Evolutionary conservation across 2,888 invertebrate genomes (phyloP).

Genomic region (Poecilus cupreus): DNA sequence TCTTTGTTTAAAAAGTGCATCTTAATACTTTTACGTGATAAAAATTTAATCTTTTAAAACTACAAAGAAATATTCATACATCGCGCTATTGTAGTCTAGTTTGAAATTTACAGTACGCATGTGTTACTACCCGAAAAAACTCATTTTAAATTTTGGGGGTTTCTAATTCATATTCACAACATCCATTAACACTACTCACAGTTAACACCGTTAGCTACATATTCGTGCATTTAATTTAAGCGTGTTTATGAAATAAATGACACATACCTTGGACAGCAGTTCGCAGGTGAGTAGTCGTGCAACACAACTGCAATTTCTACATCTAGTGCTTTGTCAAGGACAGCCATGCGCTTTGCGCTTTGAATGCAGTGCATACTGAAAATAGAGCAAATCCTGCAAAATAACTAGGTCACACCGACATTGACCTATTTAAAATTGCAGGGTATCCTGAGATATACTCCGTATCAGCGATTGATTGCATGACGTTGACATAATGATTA

Average conservation of each 20-base stretch:
- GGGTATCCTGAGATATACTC: constrained; percentile 27
- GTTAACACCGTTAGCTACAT: not conserved
- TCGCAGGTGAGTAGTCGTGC: constrained; percentile 39
- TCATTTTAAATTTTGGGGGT: constrained; percentile 34
- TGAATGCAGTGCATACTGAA: constrained; percentile 48
- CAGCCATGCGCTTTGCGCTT: constrained; percentile 58
- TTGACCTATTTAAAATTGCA: constrained; percentile 55
- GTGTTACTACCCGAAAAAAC: constrained; percentile 26
- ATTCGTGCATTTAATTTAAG: not conserved
- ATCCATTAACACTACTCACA: not conserved
- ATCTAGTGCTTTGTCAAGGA: constrained; percentile 50
- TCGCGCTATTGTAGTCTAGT: not conserved
- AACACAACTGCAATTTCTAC: constrained; percentile 54
- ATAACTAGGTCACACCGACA: constrained; percentile 53
- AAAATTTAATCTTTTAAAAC: too few relatives aligned
- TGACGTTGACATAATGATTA: constrained; percentile 11
- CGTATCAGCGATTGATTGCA: constrained; percentile 11
- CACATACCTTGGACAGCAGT: not conserved
- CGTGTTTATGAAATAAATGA: not conserved
- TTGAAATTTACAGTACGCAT: constrained; percentile 43
- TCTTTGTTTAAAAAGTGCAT: too few relatives aligned
- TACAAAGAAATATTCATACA: not conserved
- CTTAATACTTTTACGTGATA: too few relatives aligned
- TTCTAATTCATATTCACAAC: not conserved
- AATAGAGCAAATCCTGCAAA: constrained; percentile 59